Conservation (phyloP, 2,888 invertebrate species). For the Bursaphelenchus okinawaensis region DNA sequence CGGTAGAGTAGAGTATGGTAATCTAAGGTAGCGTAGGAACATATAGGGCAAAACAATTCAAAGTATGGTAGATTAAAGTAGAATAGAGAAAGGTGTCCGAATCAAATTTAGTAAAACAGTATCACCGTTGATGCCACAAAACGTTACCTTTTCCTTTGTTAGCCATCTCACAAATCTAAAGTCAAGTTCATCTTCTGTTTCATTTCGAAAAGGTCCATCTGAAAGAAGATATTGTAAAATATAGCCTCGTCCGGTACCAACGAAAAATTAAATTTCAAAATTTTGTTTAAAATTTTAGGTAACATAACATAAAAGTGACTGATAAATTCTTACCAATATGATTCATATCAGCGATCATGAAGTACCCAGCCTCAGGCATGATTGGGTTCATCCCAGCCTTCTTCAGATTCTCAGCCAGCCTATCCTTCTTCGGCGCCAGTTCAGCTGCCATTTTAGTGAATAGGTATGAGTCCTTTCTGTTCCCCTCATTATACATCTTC, state of each 20-base stretch:
- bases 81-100: no score
- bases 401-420: conserved; percentile 68
- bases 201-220: conserved; percentile 43
- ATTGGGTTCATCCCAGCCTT: conserved; percentile 80
- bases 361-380: conserved; percentile 92
- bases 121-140: neutral
- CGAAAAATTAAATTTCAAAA: no score
- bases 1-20: no score
- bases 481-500: conserved; percentile 42
- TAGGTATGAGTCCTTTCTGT: conserved; percentile 65
- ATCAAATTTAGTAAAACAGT: no score
- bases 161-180: conserved; percentile 92
- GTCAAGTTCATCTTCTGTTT: conserved; percentile 64
- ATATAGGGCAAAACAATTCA: no score
- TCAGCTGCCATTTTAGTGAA: conserved; percentile 71
- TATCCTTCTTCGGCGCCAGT: conserved; percentile 72
- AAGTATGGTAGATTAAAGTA: no score
- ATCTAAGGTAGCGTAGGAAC: no score
- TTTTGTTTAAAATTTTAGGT: no score
- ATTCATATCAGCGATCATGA: conserved; percentile 88
- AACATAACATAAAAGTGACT: no score
- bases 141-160: conserved; percentile 70
- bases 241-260: no score
- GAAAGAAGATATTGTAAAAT: no score
- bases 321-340: conserved; percentile 38